Base-by-base conservation (phyloP, 1,140 invertebrate genomes). In the Solenopsis fugax region DNA sequence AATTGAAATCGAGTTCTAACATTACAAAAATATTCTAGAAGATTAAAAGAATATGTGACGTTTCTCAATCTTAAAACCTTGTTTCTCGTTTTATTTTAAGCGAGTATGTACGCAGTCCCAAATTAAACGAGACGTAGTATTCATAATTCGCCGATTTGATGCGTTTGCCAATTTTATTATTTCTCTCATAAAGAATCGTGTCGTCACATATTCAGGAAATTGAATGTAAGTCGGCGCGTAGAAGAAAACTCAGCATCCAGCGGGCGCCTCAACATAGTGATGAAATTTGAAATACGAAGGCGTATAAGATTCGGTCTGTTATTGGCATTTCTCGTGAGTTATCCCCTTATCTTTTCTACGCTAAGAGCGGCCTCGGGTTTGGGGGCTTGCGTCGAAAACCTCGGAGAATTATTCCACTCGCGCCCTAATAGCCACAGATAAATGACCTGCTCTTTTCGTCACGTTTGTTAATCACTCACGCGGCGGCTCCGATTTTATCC, bases 331-430 rank as follows among this genome's bases (percentile, higher is more conserved):
- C 18, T 45, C 24, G 18, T 13, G 13, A 60, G 29, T 34, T 37
- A 75, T 73, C 24, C 16, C 21, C 41, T 62, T 21, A 9, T 34
- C 24, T 21, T 45, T 18, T n/a, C 3, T 6, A 9, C 9, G 5
- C 37, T 56, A 34, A 21, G 58, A 12, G 37, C 1, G 29, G 0
- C 54, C 13, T 69, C 5, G 21, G 2, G 2, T 21, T 45, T 24
- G 13, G 0, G 7, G 5, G 24, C 37, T 81, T 41, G 18, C 4
- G 24, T 21, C 12, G 16, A 56, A 60, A 48, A 24, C 0, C 41
- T 24, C 65, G 56, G 13, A 75, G 29, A 84, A 84, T 84, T 84
- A 84, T 84, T 84, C 54, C 9, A 13, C 56, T 50, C 69, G 54
- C 24, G 69, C 41, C 4, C 13, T 60, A 73, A 75, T 62, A 60